Percentiles rank a stretch among this genome's conserved stretches.
These are phyloP conservation scores for Drosophila tani DNA, from an alignment of 1,140 invertebrate species.

Conservation along the genomic window DNA sequence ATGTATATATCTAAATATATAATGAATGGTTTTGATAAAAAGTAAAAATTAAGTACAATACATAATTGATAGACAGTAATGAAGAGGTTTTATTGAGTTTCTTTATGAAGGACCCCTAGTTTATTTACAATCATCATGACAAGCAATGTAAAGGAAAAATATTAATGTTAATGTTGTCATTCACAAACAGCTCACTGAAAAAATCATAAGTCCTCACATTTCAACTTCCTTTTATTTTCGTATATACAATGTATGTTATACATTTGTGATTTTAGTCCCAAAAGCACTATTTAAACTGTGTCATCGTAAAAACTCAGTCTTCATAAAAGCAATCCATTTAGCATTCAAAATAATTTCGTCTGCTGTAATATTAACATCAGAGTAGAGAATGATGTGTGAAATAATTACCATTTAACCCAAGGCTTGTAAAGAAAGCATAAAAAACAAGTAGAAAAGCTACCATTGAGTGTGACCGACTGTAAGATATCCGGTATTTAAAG, in stretches of 20 bases:
- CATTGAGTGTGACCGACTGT: background rate
- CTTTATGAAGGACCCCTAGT: no score
- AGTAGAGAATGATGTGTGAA: constrained; percentile 14
- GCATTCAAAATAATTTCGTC: constrained; percentile 5
- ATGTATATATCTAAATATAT: background rate
- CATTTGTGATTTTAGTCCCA: background rate
- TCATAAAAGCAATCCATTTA: constrained; percentile 22
- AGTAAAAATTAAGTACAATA: no score
- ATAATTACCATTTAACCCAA: constrained; percentile 34
- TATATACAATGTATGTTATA: no score
- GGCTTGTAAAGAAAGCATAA: constrained; percentile 20
- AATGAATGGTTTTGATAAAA: no score
- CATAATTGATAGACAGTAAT: no score
- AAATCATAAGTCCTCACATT: no score
- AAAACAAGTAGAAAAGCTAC: background rate
- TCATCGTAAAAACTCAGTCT: background rate
- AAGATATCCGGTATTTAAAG: background rate
- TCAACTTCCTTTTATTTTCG: background rate
- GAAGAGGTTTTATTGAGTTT: background rate
- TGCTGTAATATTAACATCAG: constrained; percentile 18
- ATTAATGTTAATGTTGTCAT: background rate
- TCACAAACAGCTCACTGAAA: no score
- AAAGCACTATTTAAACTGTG: background rate
- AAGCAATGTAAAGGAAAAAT: background rate
- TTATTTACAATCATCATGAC: no score